Conservation (phyloP, 2,113 vertebrate species). For the Pitta sordida region DNA sequence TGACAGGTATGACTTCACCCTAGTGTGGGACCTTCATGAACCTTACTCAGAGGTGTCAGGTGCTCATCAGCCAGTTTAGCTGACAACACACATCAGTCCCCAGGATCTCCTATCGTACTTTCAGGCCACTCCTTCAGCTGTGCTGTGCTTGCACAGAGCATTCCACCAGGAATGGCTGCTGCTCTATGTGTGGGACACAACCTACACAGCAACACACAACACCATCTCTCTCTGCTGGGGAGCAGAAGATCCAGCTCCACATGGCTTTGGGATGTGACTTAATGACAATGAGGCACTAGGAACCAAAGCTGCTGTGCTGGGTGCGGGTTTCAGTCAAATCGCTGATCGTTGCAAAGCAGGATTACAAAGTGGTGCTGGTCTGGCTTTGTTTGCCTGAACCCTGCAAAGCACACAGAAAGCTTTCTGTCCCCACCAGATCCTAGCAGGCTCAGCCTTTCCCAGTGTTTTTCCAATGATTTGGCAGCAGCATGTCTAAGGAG, state of each 20-base stretch:
- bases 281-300: background rate
- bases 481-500: background rate
- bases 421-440: background rate
- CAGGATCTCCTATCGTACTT: background rate
- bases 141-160: background rate
- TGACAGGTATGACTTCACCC: rapidly evolving
- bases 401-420: background rate
- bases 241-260: background rate
- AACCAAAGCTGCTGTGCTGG: background rate
- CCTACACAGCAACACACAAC: background rate
- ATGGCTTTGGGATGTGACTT: background rate
- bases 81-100: background rate
- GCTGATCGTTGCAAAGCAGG: background rate
- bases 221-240: background rate
- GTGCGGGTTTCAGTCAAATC: background rate
- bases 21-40: rapidly evolving
- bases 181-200: background rate
- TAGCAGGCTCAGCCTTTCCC: background rate
- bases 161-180: background rate
- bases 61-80: background rate
- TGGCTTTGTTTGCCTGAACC: background rate
- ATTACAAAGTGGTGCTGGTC: background rate
- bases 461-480: background rate
- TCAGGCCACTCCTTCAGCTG: background rate
- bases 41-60: background rate